Base-by-base conservation (phyloP, 2,113 vertebrate genomes). In the Pterocles burchelli region DNA sequence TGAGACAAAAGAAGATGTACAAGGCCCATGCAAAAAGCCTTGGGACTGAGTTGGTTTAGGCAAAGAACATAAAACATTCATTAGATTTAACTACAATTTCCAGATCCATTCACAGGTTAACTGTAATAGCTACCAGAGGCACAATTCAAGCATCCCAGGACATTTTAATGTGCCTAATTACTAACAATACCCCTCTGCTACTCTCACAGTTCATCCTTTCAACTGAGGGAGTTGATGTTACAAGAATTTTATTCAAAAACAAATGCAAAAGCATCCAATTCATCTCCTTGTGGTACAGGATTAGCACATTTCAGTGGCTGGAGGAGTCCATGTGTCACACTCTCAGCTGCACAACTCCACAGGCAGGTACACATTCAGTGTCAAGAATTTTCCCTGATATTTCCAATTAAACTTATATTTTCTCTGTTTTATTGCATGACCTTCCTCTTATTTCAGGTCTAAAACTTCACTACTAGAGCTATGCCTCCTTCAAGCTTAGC, bases 51-150 rank as follows among this genome's bases (percentile, higher is more conserved):
- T 13, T 45, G 21, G 20, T 68, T 75, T 70, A 90, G 72, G 38
- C 18, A 90, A 90, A 88, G 49, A 95, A 38, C 6, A 54, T 5
- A 4, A 73, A 10, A 58, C 67, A 29, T 52, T 73, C 46, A 67
- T 20, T 51, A 38, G 25, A 59, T 46, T 92, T 79, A 85, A 79
- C 31, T 80, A 76, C 26, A 25, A 19, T 70, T 74, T 72, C 33
- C 66, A 91, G 36, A 83, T 59, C 59, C 43, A 92, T 92, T 91
- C 79, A 90, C 90, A 94, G 55, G 71, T 93, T 85, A 96, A 94
- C 46, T 55, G 16, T 48, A 94, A 85, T 26, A 90, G 78, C 71
- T 90, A 96, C 62, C 54, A 85, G 36, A 91, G n/a, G 54, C 67
- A 82, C 58, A 85, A 79, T 67, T 89, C 46, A 85, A 91, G 52